A percentile compares a stretch with the other conserved stretches of the same genome.
phyloP scores from a whole-genome alignment of 2,888 invertebrate species.

The Margaritifera margaritifera region DNA sequence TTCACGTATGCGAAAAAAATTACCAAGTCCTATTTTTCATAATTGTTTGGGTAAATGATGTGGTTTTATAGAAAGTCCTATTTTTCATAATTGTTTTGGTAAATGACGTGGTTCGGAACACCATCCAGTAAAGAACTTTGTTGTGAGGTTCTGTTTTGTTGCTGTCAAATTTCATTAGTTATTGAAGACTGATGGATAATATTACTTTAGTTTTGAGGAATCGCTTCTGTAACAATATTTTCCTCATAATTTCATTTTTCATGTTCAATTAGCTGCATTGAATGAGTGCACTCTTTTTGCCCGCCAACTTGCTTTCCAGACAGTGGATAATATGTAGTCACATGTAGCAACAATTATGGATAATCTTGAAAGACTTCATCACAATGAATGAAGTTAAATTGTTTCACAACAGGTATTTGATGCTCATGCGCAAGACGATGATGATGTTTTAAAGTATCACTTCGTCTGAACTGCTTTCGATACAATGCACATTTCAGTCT shows the following conservation, averaged over 20 bases:
- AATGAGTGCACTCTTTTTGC: not conserved
- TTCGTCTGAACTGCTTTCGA: too few relatives aligned
- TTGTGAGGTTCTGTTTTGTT: not conserved
- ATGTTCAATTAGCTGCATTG: not conserved
- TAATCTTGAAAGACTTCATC: constrained; percentile 4
- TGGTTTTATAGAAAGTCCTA: constrained; percentile 24
- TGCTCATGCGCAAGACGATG: too few relatives aligned
- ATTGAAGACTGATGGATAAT: too few relatives aligned
- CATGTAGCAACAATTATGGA: constrained; percentile 5
- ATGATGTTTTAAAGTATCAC: too few relatives aligned
- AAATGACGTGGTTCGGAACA: constrained; percentile 14
- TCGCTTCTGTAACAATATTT: not conserved
- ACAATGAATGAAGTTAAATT: constrained; percentile 1
- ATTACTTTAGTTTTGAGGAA: too few relatives aligned
- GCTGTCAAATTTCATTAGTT: constrained; percentile 1
- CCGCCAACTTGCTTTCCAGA: not conserved
- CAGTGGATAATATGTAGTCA: constrained; percentile 6
- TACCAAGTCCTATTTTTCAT: constrained; percentile 20
- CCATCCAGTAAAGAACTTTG: constrained; percentile 7
- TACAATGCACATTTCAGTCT: too few relatives aligned
- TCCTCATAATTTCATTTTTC: not conserved
- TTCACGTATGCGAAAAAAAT: constrained; percentile 21
- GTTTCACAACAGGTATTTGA: too few relatives aligned
- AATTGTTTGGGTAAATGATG: constrained; percentile 13
- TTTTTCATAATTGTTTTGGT: constrained; percentile 11